Evolutionary conservation across 2,888 invertebrate genomes (phyloP).

Genomic region (Amphimallon solstitiale): DNA sequence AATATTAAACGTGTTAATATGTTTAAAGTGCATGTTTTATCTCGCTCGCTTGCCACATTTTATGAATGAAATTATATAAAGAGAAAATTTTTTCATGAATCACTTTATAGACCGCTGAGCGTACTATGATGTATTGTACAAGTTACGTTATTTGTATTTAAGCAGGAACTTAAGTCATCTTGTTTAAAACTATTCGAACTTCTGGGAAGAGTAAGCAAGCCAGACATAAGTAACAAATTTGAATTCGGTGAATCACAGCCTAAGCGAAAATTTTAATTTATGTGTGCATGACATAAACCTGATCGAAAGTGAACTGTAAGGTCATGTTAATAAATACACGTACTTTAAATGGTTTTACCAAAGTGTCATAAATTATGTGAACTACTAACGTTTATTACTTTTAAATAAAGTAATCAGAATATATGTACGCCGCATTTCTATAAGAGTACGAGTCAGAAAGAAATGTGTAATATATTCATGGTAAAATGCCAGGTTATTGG

Average conservation of each 20-base stretch:
- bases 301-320: slow-evolving; percentile 1
- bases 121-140: slow-evolving; percentile 9
- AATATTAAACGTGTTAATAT: slow-evolving; percentile 12
- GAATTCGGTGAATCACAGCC: slow-evolving; percentile 16
- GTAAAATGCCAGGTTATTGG: no score
- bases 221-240: background rate
- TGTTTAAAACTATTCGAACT: slow-evolving; percentile 2
- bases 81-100: slow-evolving; percentile 4
- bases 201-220: slow-evolving; percentile 5
- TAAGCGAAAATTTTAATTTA: slow-evolving; percentile 14
- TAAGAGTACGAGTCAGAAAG: no score
- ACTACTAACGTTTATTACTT: background rate
- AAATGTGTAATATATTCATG: no score
- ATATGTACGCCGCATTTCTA: no score
- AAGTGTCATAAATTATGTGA: background rate
- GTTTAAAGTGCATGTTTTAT: background rate
- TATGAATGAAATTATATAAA: slow-evolving; percentile 20
- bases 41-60: background rate
- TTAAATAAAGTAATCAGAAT: background rate
- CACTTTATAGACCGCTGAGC: slow-evolving; percentile 4
- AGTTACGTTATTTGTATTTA: background rate
- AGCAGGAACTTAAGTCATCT: slow-evolving; percentile 4
- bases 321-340: slow-evolving; percentile 19
- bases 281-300: slow-evolving; percentile 21
- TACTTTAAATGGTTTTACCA: slow-evolving; percentile 4